Evolutionary conservation across 2,888 invertebrate genomes (phyloP), one percentile per base, ranked within the genome.

Genomic region (Eilema depressum): DNA sequence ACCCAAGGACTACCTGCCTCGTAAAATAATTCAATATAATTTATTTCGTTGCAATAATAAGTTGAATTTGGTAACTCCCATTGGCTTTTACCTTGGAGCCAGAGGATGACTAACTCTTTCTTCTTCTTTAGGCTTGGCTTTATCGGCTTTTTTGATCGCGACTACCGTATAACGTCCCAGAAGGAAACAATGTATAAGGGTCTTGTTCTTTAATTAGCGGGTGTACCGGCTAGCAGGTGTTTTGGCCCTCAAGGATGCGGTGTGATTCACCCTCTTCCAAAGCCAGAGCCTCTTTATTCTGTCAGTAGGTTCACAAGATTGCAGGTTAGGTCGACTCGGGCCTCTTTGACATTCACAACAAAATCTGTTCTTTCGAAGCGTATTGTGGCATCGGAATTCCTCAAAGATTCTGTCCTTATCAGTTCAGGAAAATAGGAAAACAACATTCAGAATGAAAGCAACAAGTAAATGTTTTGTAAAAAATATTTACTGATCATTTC

Each of bases 391-490:
- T 53, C 20, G 53, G n/a, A 20, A n/a, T 53, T n/a, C n/a, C n/a
- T 20, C 1, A 25, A 63, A 1, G 37, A 33, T 23, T 37, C 1
- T 23, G 14, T 41, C 7, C 11, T 26, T 28, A 61, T 61, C 30
- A 33, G n/a, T 56, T 37, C 25, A 66, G 25, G 30, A 33, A n/a
- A 17, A 66, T 20, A 57, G 17, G 41, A 73, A 70, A 62, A 72
- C 65, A 72, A 47, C 28, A 68, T 57, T 47, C 10, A 25, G 57
- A 28, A n/a, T 61, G 20, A 68, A 61, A 63, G 47, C 68, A 71
- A 64, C 64, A 68, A 64, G 68, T 71, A 71, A 64, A 71, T 37
- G 66, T 23, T 33, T 70, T 75, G 77, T 74, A 20, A 62, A n/a
- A 62, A 53, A 57, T 71, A 41, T 71, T 68, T 41, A 61, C 56